A percentile compares a stretch with the other conserved stretches of the same genome.
phyloP scores from a whole-genome alignment of 1,140 invertebrate species.

The Polypedilum vanderplanki region DNA sequence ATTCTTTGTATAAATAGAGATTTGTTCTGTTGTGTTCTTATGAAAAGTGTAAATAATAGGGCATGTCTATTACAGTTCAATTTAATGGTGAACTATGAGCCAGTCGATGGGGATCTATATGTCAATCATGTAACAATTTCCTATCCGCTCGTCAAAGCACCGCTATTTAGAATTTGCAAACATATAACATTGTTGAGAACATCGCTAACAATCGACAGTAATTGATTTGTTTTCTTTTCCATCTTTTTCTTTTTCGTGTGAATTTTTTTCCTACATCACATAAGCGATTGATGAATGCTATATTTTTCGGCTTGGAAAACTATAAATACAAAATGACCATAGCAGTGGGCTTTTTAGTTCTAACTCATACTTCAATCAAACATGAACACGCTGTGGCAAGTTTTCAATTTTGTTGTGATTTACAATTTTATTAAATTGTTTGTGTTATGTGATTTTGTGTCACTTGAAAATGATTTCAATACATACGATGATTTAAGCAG shows the following conservation, averaged over 20 bases:
- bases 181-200: no score
- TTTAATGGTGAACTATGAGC: background rate
- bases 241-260: no score
- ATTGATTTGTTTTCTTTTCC: no score
- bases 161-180: no score
- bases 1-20: background rate
- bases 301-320: background rate
- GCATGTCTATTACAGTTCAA: background rate
- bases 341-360: background rate
- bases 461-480: background rate
- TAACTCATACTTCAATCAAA: background rate
- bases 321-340: background rate
- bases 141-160: no score
- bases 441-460: background rate
- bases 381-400: background rate
- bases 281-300: no score
- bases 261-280: no score
- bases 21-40: background rate
- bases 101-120: no score
- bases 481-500: background rate
- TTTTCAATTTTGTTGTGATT: background rate
- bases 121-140: no score
- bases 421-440: background rate
- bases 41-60: background rate
- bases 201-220: no score